Conservation (phyloP, 2,797 vertebrate species). For the Ceyx erithaca region DNA sequence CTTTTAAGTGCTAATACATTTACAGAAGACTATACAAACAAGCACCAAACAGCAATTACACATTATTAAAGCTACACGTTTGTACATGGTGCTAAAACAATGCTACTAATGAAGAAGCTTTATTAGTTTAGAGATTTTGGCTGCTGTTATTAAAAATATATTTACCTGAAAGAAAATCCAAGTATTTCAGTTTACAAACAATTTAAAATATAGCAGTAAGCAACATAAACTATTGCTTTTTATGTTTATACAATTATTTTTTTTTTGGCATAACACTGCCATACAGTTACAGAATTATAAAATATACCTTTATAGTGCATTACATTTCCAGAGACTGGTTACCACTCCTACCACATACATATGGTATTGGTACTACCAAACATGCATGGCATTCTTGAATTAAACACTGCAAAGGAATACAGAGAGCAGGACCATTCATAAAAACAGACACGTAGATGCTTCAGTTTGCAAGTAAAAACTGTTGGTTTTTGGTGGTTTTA, state of each 20-base stretch:
- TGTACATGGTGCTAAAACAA: slow-evolving; percentile 62
- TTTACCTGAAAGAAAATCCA: slow-evolving; percentile 74
- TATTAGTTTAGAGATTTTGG: slow-evolving; percentile 62
- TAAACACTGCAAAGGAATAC: slow-evolving; percentile 40
- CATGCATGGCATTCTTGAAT: slow-evolving; percentile 65
- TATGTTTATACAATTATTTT: slow-evolving; percentile 61
- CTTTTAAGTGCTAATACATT: slow-evolving; percentile 13
- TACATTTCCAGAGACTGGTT: slow-evolving; percentile 80
- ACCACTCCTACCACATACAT: slow-evolving; percentile 76
- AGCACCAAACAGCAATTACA: slow-evolving; percentile 54
- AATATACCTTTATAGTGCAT: slow-evolving; percentile 71
- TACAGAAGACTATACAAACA: slow-evolving; percentile 53
- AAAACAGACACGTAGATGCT: background rate
- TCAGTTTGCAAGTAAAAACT: background rate
- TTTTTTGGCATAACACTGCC: slow-evolving; percentile 76
- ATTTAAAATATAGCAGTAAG: slow-evolving; percentile 76
- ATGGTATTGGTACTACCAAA: slow-evolving; percentile 72
- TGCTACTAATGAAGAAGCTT: slow-evolving; percentile 58
- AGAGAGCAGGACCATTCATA: slow-evolving; percentile 38
- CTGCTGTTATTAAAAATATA: slow-evolving; percentile 78
- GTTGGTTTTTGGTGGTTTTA: background rate
- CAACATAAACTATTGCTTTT: slow-evolving; percentile 77
- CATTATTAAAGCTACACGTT: slow-evolving; percentile 58
- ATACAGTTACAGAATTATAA: slow-evolving; percentile 79
- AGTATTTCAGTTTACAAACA: slow-evolving; percentile 70